These are phyloP conservation scores for Anastatus disparis DNA, from an alignment of 1,140 invertebrate species.

Conservation along the genomic window DNA sequence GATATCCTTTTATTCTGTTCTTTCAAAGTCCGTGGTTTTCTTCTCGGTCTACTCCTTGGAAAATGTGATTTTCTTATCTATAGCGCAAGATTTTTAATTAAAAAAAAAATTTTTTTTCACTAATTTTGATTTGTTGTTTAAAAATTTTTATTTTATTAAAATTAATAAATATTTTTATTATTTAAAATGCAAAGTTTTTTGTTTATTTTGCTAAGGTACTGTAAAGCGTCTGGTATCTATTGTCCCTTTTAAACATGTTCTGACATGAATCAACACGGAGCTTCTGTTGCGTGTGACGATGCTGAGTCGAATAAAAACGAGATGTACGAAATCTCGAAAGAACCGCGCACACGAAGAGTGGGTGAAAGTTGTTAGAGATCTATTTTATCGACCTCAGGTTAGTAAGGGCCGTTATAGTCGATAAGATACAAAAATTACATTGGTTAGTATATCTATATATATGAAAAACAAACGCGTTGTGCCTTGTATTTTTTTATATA, in stretches of 20 bases:
- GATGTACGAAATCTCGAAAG: not conserved
- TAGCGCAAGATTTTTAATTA: slow-evolving; percentile 16
- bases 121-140: too few relatives aligned
- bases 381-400: slow-evolving; percentile 1
- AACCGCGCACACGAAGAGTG: not conserved
- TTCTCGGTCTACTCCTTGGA: slow-evolving; percentile 70
- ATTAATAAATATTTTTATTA: too few relatives aligned
- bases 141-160: too few relatives aligned
- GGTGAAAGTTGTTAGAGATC: not conserved
- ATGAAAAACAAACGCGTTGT: too few relatives aligned
- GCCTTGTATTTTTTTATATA: too few relatives aligned
- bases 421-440: too few relatives aligned
- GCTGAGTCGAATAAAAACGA: slow-evolving; percentile 3
- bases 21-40: slow-evolving; percentile 51
- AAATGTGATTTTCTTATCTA: slow-evolving; percentile 71
- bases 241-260: slow-evolving; percentile 13
- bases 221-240: not conserved
- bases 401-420: too few relatives aligned
- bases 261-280: slow-evolving; percentile 2
- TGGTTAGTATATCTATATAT: too few relatives aligned
- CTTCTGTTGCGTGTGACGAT: not conserved
- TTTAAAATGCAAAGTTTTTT: not conserved
- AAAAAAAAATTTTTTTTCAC: too few relatives aligned
- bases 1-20: slow-evolving; percentile 1
- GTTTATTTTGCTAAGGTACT: not conserved